A percentile compares a stretch with the other conserved stretches of the same genome.
Conservation (phyloP, 53 echinoderm and acorn worm species). For the Zoroaster sp. region DNA sequence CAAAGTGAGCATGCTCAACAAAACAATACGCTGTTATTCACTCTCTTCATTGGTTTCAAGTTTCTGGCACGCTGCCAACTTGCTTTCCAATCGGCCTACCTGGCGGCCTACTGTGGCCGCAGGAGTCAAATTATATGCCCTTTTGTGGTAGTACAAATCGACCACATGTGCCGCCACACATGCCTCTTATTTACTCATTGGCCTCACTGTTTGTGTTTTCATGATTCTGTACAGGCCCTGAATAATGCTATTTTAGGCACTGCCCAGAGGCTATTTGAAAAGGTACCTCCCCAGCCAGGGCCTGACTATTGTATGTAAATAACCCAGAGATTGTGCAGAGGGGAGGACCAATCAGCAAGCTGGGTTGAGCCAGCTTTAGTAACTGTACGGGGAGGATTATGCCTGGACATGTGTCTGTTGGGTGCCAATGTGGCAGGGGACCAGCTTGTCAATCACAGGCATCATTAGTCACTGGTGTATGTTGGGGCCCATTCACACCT, state of each 20-base stretch:
- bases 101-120: background rate
- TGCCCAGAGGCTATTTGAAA: background rate
- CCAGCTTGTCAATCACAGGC: background rate
- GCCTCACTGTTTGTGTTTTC: constrained; percentile 4
- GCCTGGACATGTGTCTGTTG: background rate
- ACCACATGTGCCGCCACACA: background rate
- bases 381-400: background rate
- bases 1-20: background rate
- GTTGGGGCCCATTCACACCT: background rate
- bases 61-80: constrained; percentile 7
- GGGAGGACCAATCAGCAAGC: constrained; percentile 3
- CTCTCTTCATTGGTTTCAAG: background rate
- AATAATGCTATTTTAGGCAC: constrained; percentile 14
- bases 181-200: background rate
- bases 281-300: background rate
- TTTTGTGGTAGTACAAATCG: constrained; percentile 2
- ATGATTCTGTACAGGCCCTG: background rate
- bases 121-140: background rate
- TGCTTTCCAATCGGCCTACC: background rate
- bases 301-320: constrained; percentile 47
- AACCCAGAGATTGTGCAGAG: background rate
- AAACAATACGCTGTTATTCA: background rate
- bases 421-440: background rate
- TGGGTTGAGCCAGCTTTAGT: background rate
- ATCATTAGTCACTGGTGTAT: background rate